Base-by-base conservation (phyloP, 23 tunicate genomes). In the Phallusia fumigata region DNA sequence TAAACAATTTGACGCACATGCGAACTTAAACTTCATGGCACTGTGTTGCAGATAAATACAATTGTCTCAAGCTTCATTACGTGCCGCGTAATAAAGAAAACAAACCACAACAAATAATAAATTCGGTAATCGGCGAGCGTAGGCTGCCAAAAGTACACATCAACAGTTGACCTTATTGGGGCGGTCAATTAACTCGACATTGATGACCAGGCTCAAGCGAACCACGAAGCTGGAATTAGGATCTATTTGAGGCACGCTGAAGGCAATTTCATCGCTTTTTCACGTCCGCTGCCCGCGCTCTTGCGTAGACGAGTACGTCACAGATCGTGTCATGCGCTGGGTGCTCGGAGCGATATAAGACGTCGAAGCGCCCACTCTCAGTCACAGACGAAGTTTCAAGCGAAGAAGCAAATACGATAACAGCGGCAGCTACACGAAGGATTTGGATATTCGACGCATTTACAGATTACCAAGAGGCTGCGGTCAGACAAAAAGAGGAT, bases 301-400 rank as follows among this genome's bases (percentile, higher is more conserved):
- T 58, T 58, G 69, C 69, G 69, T 58, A 58, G 69, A 58, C 69
- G 69, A 22, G 8, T 58, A 13, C 69, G 69, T 58, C 69, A 58
- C 69, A 58, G 69, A 21, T 58, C 69, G 69, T 58, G 69, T 6
- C 28, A 22, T 6, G 69, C 69, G 69, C 69, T 58, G 15, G 16
- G 69, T 22, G 69, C 69, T 58, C 28, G 26, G 3, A 21, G 69
- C 69, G 69, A 58, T 58, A 58, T 58, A 58, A 58, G 69, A 58
- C 69, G 69, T 22, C 69, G 26, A 22, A 2, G 1, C 69, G 69
- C 15, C 28, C 28, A 22, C 69, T 1, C 13, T 22, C 28, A 22
- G 28, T 22, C 26, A 58, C 15, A 58, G 16, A 58, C 16, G 28
- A 58, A 24, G 15, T 58, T 58, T 58, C 28, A 22, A 58, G 69